A percentile compares a stretch with the other conserved stretches of the same genome.
Evolutionary conservation across 2,797 vertebrate genomes (phyloP).

Genomic region (Picus viridis): DNA sequence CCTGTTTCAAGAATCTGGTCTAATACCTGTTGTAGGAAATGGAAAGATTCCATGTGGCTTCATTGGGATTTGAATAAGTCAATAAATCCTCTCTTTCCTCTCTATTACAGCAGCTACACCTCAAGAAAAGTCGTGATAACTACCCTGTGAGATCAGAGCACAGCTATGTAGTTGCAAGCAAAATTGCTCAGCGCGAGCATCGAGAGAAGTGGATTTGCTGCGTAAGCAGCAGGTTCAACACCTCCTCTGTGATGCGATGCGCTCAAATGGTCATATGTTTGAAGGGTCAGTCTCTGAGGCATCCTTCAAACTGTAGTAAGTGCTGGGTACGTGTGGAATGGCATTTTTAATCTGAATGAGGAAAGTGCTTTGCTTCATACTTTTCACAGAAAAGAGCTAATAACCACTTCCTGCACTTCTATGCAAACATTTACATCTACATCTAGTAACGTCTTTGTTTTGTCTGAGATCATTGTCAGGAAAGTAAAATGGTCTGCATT

Average conservation of each 20-base stretch:
- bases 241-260: not conserved
- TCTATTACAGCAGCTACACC: not conserved
- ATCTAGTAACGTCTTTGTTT: not conserved
- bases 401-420: not conserved
- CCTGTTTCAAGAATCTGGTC: not conserved
- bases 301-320: not conserved
- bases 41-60: not conserved
- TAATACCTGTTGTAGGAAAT: not conserved
- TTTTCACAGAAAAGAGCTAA: not conserved
- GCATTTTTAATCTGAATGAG: not conserved
- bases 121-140: not conserved
- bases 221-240: not conserved
- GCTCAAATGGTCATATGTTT: not conserved
- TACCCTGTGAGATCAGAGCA: conserved; percentile 1
- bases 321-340: not conserved
- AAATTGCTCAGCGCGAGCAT: not conserved
- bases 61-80: not conserved
- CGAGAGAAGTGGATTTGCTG: not conserved
- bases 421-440: not conserved
- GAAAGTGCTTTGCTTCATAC: not conserved
- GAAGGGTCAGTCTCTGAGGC: not conserved
- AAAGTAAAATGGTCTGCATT: not conserved
- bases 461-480: not conserved
- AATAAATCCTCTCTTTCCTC: not conserved
- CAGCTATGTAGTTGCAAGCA: not conserved